Percentiles rank a stretch among this genome's conserved stretches.
These are phyloP conservation scores for Perognathus longimembris DNA, from an alignment of 2,113 vertebrate species.

Conservation along the genomic window DNA sequence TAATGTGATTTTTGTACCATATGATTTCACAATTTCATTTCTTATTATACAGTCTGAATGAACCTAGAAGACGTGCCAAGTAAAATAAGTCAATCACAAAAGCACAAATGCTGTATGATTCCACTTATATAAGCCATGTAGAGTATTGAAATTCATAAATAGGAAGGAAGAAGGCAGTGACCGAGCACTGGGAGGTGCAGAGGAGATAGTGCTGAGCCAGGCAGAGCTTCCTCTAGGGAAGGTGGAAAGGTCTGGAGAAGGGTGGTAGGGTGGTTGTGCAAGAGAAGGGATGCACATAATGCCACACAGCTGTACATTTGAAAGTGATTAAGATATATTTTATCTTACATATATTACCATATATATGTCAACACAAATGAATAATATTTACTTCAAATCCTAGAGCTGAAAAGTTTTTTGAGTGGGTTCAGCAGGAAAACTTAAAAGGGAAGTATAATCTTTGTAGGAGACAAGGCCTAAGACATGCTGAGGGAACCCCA, in stretches of 20 bases:
- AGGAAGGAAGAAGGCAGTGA: background rate
- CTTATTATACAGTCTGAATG: background rate
- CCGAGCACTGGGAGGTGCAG: fast-evolving
- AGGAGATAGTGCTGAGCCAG: background rate
- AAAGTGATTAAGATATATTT: background rate
- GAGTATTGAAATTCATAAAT: background rate
- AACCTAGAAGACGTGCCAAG: background rate
- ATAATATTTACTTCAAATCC: background rate
- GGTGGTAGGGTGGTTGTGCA: background rate
- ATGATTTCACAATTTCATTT: background rate
- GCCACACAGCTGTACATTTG: background rate
- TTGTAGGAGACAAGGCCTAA: background rate
- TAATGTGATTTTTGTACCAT: background rate
- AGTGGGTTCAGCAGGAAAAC: constrained; percentile 39
- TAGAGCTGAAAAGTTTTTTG: constrained; percentile 6
- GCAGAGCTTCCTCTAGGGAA: background rate
- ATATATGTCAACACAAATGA: background rate
- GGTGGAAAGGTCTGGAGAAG: background rate
- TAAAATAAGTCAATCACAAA: background rate
- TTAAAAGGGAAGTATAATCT: constrained; percentile 31
- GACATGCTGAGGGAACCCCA: background rate
- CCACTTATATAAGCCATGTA: background rate
- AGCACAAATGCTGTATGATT: background rate
- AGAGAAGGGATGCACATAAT: background rate
- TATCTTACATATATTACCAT: background rate